phyloP scores from a whole-genome alignment of 1,140 invertebrate species.

The Anthonomus grandis region DNA sequence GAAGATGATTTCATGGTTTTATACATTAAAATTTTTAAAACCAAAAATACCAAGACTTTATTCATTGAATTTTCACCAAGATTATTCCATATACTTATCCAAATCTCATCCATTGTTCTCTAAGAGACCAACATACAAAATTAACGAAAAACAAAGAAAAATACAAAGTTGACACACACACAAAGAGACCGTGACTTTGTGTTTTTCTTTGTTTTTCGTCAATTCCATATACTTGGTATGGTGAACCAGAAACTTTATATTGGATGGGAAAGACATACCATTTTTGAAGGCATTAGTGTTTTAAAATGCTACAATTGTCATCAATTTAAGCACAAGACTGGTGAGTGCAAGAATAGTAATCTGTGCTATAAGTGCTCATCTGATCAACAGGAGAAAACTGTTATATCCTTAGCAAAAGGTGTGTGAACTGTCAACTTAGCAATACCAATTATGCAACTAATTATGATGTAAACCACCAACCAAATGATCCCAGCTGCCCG shows the following conservation, averaged over 20 bases:
- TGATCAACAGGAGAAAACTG: neutral
- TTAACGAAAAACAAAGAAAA: too few species aligned
- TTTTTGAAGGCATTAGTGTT: constrained; percentile 9
- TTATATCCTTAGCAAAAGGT: neutral
- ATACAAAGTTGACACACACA: too few species aligned
- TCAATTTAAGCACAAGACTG: constrained; percentile 1
- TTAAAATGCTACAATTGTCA: constrained; percentile 8
- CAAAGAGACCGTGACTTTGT: too few species aligned
- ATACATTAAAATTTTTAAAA: neutral
- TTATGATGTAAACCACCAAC: neutral
- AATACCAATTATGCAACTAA: neutral
- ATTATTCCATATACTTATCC: neutral
- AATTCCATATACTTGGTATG: too few species aligned
- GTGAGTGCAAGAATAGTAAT: neutral
- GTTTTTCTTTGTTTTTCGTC: too few species aligned
- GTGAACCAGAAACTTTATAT: neutral
- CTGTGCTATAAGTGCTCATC: constrained; percentile 3
- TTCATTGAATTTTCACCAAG: neutral
- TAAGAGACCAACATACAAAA: too few species aligned
- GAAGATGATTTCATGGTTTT: neutral
- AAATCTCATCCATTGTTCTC: too few species aligned
- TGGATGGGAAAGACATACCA: constrained; percentile 11
- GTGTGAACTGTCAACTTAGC: neutral
- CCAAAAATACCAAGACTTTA: neutral
- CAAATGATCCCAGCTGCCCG: neutral